Base-by-base conservation (phyloP, 2,113 vertebrate genomes). In the Arizona elegans region DNA sequence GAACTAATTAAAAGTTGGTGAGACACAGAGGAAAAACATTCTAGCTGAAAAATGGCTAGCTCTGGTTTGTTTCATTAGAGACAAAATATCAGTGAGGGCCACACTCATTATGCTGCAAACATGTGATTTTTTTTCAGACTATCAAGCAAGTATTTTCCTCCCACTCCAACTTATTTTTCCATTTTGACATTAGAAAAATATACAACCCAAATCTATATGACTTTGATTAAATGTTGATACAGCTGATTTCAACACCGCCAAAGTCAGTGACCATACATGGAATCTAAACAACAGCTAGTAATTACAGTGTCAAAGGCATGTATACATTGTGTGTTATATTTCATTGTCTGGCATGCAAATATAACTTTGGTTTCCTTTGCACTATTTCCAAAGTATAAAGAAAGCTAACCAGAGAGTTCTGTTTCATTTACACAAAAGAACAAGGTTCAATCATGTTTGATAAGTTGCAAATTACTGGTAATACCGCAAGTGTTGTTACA, bases 151-250 rank as follows among this genome's bases (percentile, higher is more conserved):
- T 94, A 95, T 97, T 98, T 97, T 96, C 96, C 96, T 97, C 96
- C 95, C 89, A 94, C 93, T 96, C 96, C 86, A 97, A 96, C 95
- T 96, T 97, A 98, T 97, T 98, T 98, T 98, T 97, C 96, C 97
- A 97, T 98, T 98, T 97, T 98, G 98, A 98, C 97, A 47, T 98
- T 98, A 98, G 96, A 98, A 98, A 98, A 98, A 98, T 98, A 98
- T 97, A 98, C 98, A 98, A 96, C 96, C 94, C 97, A 97, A 98
- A 98, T 98, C 97, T 98, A 98, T 98, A 97, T 97, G 98, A 97
- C 97, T 98, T 98, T 98, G 98, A 98, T 98, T 98, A 98, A 98
- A 98, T 98, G 98, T 98, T 98, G 98, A 98, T 98, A 98, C 98
- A 98, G 98, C 98, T 98, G 98, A 98, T 98, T 98, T 97, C 97